phyloP scores from a whole-genome alignment of 2,888 invertebrate genomes.

The Diploptera punctata region DNA sequence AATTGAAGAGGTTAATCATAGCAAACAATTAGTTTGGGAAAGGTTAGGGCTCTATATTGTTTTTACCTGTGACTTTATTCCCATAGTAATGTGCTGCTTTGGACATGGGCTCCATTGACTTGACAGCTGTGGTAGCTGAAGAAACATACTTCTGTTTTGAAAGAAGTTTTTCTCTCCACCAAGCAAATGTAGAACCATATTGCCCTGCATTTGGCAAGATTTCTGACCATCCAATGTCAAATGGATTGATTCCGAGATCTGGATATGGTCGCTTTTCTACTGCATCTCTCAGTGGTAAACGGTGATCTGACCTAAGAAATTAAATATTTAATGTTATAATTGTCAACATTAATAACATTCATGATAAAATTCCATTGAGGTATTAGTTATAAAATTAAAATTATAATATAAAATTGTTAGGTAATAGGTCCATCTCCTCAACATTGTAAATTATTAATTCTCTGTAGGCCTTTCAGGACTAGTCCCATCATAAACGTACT shows the following conservation, averaged over 20 bases:
- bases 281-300: conserved; percentile 72
- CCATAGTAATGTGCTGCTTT: conserved; percentile 21
- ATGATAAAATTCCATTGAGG: not conserved
- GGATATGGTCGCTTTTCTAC: conserved; percentile 63
- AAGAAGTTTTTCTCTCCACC: conserved; percentile 25
- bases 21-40: too few species aligned
- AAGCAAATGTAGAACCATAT: conserved; percentile 25
- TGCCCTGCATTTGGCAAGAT: conserved; percentile 9
- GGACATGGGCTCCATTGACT: not conserved
- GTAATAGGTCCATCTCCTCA: too few species aligned
- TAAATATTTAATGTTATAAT: too few species aligned
- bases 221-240: conserved; percentile 39
- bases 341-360: not conserved
- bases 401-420: too few species aligned
- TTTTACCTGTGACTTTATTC: conserved; percentile 30
- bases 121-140: not conserved
- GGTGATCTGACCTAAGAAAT: conserved; percentile 40
- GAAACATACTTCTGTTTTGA: conserved; percentile 7
- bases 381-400: not conserved
- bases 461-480: too few species aligned
- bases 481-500: too few species aligned
- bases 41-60: too few species aligned
- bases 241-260: conserved; percentile 44
- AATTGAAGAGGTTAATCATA: too few species aligned
- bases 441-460: too few species aligned